These are phyloP conservation scores for Ridgeia piscesae DNA, from an alignment of 1,140 invertebrate species.

Conservation along the genomic window DNA sequence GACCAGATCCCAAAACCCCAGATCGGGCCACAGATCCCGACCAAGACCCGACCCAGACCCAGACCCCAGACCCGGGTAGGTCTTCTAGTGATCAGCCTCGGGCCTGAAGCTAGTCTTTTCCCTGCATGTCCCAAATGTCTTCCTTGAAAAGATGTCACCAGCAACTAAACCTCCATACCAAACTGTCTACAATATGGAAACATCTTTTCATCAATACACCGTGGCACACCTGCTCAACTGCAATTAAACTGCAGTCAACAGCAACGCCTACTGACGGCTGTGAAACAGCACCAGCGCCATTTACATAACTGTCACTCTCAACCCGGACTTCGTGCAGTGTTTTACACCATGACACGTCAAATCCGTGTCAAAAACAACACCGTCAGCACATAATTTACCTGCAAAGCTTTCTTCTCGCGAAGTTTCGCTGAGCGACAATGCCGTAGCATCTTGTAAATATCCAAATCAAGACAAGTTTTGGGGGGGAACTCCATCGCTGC, in stretches of 20 bases:
- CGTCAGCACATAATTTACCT: neutral
- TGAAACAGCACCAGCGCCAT: neutral
- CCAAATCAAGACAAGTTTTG: neutral
- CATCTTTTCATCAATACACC: neutral
- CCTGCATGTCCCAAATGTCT: neutral
- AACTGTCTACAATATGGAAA: neutral
- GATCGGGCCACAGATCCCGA: no score
- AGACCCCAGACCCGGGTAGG: no score
- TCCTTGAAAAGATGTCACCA: neutral
- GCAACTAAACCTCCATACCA: neutral
- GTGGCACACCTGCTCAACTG: neutral
- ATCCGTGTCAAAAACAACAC: neutral
- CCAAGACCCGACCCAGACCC: no score
- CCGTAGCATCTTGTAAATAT: neutral
- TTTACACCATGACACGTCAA: neutral
- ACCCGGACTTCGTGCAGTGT: neutral
- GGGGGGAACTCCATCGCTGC: neutral
- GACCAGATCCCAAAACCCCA: no score
- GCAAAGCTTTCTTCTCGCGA: neutral
- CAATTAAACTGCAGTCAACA: neutral
- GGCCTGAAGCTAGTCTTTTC: neutral
- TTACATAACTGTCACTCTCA: neutral
- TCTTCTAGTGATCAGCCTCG: no score
- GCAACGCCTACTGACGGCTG: neutral
- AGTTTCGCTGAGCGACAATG: neutral